These are phyloP conservation scores for Anoplophora glabripennis DNA, from an alignment of 1,140 invertebrate species.

Conservation along the genomic window DNA sequence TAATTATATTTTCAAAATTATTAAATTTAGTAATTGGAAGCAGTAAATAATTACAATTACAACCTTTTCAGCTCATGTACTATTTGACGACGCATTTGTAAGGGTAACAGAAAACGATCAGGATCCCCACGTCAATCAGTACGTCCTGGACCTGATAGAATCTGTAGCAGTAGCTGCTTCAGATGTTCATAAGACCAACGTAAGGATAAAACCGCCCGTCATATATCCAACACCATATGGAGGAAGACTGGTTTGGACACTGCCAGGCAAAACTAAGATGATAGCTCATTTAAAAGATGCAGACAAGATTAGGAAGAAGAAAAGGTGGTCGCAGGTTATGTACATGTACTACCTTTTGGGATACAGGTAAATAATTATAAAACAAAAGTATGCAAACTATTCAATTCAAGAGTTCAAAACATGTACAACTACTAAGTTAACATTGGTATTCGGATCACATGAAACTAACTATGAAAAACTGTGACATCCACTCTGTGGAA, in stretches of 20 bases:
- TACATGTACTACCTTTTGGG: too few relatives aligned
- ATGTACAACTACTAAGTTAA: too few relatives aligned
- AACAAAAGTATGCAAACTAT: too few relatives aligned
- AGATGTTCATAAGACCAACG: constrained; percentile 90
- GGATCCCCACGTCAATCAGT: constrained; percentile 91
- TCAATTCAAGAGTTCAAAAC: too few relatives aligned
- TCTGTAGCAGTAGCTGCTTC: constrained; percentile 94
- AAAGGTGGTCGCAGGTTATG: constrained; percentile 78
- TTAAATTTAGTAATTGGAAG: too few relatives aligned
- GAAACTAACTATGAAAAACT: too few relatives aligned
- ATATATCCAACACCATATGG: constrained; percentile 95
- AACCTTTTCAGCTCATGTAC: constrained; percentile 84
- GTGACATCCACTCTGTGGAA: too few relatives aligned
- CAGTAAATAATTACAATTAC: too few relatives aligned
- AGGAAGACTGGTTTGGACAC: constrained; percentile 86
- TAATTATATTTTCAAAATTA: too few relatives aligned
- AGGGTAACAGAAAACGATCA: constrained; percentile 92
- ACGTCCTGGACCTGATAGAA: constrained; percentile 88
- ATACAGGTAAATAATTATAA: constrained; percentile 14
- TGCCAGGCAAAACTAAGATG: constrained; percentile 97
- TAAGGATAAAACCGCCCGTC: constrained; percentile 84
- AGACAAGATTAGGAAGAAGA: constrained; percentile 92
- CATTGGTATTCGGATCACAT: too few relatives aligned
- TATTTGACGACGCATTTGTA: constrained; percentile 98
- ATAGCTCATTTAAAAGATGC: constrained; percentile 97